Conservation (phyloP, 2,113 vertebrate genomes). For the Phoenicopterus ruber region DNA sequence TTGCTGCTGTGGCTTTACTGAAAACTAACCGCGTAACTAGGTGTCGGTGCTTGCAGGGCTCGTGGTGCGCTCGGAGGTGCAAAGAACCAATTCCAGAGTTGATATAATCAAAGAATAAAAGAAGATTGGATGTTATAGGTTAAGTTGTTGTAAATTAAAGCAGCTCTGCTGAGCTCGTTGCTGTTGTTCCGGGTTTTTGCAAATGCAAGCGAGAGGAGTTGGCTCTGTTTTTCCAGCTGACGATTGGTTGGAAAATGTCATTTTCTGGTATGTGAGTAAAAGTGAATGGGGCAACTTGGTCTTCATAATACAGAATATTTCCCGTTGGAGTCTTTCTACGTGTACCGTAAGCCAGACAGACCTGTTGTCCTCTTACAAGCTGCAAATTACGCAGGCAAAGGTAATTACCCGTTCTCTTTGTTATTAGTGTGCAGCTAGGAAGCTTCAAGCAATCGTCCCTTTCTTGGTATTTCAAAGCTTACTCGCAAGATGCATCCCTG, state of each 20-base stretch:
- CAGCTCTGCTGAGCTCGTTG: neutral
- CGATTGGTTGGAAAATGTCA: neutral
- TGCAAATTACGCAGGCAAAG: slow-evolving; percentile 65
- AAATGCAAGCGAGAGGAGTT: neutral
- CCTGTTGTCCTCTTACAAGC: slow-evolving; percentile 66
- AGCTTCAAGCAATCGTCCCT: slow-evolving; percentile 60
- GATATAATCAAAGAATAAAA: slow-evolving; percentile 20
- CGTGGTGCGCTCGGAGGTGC: neutral
- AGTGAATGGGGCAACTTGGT: neutral
- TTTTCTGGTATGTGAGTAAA: neutral
- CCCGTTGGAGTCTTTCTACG: neutral
- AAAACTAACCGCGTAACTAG: neutral
- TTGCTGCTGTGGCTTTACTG: neutral
- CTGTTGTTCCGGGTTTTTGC: neutral
- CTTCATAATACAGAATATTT: neutral
- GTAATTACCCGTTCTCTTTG: slow-evolving; percentile 72
- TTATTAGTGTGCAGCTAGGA: slow-evolving; percentile 61
- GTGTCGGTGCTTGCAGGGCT: neutral
- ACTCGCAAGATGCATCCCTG: slow-evolving; percentile 57
- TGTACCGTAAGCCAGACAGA: slow-evolving; percentile 31
- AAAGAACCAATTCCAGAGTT: neutral
- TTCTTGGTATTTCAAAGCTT: slow-evolving; percentile 74
- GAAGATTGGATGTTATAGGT: slow-evolving; percentile 7
- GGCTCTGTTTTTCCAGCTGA: neutral
- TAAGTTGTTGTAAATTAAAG: slow-evolving; percentile 35